A percentile compares a stretch with the other conserved stretches of the same genome.
phyloP scores from a whole-genome alignment of 2,797 vertebrate species.

The Odontamblyopus lacepedii region DNA sequence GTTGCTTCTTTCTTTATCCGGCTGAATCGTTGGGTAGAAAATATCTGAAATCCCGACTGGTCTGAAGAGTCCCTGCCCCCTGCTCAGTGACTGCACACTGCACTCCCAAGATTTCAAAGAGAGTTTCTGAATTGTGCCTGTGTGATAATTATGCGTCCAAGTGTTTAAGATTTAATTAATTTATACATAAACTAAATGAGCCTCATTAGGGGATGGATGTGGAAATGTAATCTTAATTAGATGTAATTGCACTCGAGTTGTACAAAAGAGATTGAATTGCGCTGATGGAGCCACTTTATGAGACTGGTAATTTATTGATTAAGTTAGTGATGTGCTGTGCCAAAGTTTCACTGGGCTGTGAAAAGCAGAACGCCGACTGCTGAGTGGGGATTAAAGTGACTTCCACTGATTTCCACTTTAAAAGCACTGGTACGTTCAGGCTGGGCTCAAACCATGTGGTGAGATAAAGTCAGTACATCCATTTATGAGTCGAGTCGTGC shows the following conservation, averaged over 20 bases:
- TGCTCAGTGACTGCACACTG: neutral
- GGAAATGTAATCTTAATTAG: constrained; percentile 8
- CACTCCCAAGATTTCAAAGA: neutral
- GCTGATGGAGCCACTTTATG: constrained; percentile 4
- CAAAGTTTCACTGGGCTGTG: neutral
- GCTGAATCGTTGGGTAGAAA: neutral
- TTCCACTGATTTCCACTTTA: neutral
- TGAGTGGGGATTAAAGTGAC: neutral
- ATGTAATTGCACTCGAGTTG: neutral
- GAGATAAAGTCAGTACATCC: neutral
- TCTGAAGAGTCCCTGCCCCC: neutral
- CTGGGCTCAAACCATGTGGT: neutral
- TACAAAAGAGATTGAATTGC: constrained; percentile 2
- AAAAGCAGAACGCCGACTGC: neutral
- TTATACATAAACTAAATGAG: constrained; percentile 7
- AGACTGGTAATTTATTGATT: constrained; percentile 7
- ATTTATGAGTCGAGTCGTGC: too few species aligned
- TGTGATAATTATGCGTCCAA: constrained; percentile 1
- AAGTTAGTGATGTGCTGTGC: neutral
- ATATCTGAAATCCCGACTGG: neutral
- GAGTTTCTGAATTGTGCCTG: neutral
- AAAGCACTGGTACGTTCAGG: neutral
- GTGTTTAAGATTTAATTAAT: constrained; percentile 1
- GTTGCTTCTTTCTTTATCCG: neutral
- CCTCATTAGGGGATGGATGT: constrained; percentile 6